phyloP scores from a whole-genome alignment of 2,797 vertebrate genomes.

The Anas bahamensis region DNA sequence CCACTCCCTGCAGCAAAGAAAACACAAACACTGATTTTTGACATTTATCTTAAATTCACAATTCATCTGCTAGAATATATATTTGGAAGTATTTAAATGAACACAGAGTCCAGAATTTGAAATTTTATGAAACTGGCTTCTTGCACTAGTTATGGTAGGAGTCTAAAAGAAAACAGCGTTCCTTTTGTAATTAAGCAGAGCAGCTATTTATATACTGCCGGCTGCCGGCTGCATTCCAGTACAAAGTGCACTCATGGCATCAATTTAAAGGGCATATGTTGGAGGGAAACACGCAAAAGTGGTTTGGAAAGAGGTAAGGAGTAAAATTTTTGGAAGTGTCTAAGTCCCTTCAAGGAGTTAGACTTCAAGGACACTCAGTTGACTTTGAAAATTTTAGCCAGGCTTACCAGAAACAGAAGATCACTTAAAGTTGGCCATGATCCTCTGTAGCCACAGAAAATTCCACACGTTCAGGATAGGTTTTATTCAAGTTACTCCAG shows the following conservation, averaged over 20 bases:
- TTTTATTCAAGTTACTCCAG: background rate
- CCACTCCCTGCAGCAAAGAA: background rate
- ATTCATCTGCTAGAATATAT: background rate
- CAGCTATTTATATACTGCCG: slow-evolving; percentile 20
- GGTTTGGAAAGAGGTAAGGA: slow-evolving; percentile 21
- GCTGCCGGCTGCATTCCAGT: background rate
- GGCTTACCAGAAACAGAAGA: background rate
- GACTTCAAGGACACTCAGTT: slow-evolving; percentile 1
- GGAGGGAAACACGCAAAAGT: slow-evolving; percentile 1
- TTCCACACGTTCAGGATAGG: background rate
- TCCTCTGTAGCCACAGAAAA: background rate
- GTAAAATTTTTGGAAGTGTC: slow-evolving; percentile 4
- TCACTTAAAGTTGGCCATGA: background rate
- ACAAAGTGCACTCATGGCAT: slow-evolving; percentile 42
- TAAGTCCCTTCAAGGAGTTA: background rate
- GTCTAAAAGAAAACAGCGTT: background rate
- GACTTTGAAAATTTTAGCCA: slow-evolving; percentile 17
- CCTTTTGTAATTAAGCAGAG: slow-evolving; percentile 46
- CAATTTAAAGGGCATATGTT: slow-evolving; percentile 50
- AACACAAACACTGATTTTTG: background rate
- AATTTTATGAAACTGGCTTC: background rate
- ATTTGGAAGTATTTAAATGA: background rate
- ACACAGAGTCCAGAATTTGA: background rate
- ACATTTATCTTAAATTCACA: background rate
- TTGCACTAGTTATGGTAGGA: background rate